Evolutionary conservation across 2,113 vertebrate species (phyloP).

Genomic region (Dipodomys spectabilis): DNA sequence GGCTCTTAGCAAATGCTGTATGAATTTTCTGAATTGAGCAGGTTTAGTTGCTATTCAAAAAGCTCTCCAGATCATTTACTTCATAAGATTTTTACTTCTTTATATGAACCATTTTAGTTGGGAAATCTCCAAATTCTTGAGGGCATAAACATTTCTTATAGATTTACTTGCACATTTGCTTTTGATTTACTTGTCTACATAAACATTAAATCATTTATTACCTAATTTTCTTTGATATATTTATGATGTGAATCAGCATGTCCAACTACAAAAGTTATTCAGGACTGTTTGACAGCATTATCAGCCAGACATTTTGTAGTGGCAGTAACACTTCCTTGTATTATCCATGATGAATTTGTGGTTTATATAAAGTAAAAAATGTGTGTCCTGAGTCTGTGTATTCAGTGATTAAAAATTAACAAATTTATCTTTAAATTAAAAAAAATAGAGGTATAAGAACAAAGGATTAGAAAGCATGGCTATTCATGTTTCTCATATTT

Average conservation of each 20-base stretch:
- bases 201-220: conserved; percentile 39
- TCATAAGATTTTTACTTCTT: neutral
- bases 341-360: neutral
- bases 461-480: neutral
- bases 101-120: neutral
- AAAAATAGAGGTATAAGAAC: neutral
- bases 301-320: neutral
- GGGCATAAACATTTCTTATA: neutral
- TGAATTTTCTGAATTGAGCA: neutral
- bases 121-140: conserved; percentile 1
- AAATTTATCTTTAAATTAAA: neutral
- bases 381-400: neutral
- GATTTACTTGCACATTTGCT: neutral
- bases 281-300: neutral
- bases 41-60: neutral
- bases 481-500: neutral
- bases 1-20: neutral
- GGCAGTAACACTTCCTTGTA: neutral
- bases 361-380: neutral
- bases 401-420: neutral
- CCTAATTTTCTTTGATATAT: neutral
- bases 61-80: neutral
- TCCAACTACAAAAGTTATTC: neutral
- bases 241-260: neutral
- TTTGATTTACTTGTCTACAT: neutral